phyloP scores from a whole-genome alignment of 2,113 vertebrate genomes.

The Heterocephalus glaber region DNA sequence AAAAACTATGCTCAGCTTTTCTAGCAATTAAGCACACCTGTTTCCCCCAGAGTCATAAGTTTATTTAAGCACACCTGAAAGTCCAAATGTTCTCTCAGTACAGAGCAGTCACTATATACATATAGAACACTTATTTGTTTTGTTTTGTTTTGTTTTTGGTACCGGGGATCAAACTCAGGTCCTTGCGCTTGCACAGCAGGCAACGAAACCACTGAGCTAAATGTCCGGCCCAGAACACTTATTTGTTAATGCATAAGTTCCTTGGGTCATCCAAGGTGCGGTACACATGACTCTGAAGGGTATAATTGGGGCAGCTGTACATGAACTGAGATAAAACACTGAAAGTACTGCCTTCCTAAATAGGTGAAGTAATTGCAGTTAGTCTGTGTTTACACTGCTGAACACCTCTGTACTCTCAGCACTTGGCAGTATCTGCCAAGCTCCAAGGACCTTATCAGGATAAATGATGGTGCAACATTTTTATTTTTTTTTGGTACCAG shows the following conservation, averaged over 20 bases:
- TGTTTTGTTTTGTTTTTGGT: too few relatives aligned
- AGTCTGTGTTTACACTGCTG: background rate
- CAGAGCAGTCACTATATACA: conserved; percentile 66
- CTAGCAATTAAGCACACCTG: conserved; percentile 54
- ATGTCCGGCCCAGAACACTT: too few relatives aligned
- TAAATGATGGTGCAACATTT: background rate
- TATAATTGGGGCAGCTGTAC: conserved; percentile 44
- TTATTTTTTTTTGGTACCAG: too few relatives aligned
- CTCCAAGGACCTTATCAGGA: conserved; percentile 40
- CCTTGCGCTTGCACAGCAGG: too few relatives aligned
- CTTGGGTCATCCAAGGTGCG: conserved; percentile 60
- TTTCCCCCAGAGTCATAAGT: conserved; percentile 48
- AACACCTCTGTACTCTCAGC: conserved; percentile 32
- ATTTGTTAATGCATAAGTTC: background rate
- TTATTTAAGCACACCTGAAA: background rate
- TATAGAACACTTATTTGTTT: conserved; percentile 46
- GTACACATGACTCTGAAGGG: conserved; percentile 62
- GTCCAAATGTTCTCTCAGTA: background rate
- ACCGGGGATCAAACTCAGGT: too few relatives aligned
- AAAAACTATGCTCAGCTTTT: background rate
- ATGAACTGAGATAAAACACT: background rate
- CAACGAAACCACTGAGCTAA: too few relatives aligned
- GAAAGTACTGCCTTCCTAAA: conserved; percentile 5
- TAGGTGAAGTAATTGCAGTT: background rate
- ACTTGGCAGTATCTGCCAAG: conserved; percentile 24